Conservation (phyloP, 2,888 invertebrate genomes). For the Acanthopleura granulata region DNA sequence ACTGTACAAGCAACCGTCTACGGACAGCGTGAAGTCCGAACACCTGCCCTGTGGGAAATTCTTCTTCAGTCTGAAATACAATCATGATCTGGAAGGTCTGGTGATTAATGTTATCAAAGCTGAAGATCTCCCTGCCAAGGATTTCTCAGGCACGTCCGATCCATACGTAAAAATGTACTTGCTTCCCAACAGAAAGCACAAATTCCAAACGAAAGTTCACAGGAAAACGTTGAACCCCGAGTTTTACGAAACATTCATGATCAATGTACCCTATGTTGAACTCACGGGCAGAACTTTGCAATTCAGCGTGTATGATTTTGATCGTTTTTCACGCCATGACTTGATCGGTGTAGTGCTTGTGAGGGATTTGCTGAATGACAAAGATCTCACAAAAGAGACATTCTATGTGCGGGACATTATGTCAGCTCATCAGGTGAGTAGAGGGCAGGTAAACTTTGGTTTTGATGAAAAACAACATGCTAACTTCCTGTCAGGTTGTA, state of each 20-base stretch:
- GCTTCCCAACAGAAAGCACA: conserved; percentile 86
- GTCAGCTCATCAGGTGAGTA: conserved; percentile 71
- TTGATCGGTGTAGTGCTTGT: conserved; percentile 88
- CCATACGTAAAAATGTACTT: conserved; percentile 90
- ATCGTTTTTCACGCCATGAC: conserved; percentile 88
- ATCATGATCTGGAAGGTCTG: conserved; percentile 84
- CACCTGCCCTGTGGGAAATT: conserved; percentile 78
- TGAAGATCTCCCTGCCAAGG: conserved; percentile 84
- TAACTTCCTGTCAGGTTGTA: too few relatives aligned
- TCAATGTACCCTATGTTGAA: conserved; percentile 84
- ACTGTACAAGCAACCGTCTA: conserved; percentile 72
- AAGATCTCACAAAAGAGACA: conserved; percentile 84
- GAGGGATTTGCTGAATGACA: conserved; percentile 82
- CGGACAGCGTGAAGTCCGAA: conserved; percentile 56
- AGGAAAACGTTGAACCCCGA: conserved; percentile 84
- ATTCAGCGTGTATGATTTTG: conserved; percentile 90
- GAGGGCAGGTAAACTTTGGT: too few relatives aligned
- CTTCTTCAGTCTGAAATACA: conserved; percentile 85
- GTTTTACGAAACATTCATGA: conserved; percentile 87
- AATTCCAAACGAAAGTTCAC: conserved; percentile 85
- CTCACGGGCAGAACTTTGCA: conserved; percentile 82
- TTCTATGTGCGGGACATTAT: conserved; percentile 89
- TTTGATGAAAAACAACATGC: too few relatives aligned
- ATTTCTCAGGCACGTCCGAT: conserved; percentile 87
- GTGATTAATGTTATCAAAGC: conserved; percentile 82